Conservation (phyloP, 2,113 vertebrate genomes). For the Mystacornis crossleyi region DNA sequence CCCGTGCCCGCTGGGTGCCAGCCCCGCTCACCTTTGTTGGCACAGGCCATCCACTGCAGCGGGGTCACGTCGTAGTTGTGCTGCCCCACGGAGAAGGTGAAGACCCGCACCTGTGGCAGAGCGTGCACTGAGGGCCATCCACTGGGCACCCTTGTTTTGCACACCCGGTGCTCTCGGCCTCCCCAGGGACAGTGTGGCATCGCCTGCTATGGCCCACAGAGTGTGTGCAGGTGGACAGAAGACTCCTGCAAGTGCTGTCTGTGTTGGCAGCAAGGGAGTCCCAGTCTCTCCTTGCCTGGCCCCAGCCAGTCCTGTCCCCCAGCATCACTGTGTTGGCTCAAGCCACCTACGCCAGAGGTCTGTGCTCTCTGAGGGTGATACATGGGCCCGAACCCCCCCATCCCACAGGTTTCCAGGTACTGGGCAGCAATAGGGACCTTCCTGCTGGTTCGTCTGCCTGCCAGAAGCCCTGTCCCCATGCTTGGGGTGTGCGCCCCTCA, state of each 20-base stretch:
- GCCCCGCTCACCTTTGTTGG: constrained; percentile 89
- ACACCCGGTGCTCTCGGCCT: rapidly evolving
- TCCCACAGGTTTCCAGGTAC: background rate
- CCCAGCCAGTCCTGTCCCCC: background rate
- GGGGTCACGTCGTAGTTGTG: constrained; percentile 99
- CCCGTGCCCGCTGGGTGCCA: rapidly evolving
- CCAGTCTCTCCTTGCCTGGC: background rate
- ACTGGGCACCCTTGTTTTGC: background rate
- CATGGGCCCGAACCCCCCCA: background rate
- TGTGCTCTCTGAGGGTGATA: background rate
- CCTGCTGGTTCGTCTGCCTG: background rate
- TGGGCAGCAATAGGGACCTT: background rate
- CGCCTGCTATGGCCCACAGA: background rate
- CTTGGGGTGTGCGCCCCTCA: background rate
- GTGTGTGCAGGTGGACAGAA: background rate
- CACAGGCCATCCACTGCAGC: constrained; percentile 97
- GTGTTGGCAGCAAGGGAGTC: background rate
- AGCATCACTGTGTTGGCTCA: background rate
- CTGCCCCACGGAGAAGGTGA: constrained; percentile 98
- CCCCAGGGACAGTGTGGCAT: background rate
- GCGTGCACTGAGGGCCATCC: rapidly evolving
- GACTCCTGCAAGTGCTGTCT: background rate
- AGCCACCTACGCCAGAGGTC: background rate
- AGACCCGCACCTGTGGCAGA: constrained; percentile 83
- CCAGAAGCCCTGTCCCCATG: background rate